Evolutionary conservation across 1,140 invertebrate genomes (phyloP).

Genomic region (Drosophila sproati): DNA sequence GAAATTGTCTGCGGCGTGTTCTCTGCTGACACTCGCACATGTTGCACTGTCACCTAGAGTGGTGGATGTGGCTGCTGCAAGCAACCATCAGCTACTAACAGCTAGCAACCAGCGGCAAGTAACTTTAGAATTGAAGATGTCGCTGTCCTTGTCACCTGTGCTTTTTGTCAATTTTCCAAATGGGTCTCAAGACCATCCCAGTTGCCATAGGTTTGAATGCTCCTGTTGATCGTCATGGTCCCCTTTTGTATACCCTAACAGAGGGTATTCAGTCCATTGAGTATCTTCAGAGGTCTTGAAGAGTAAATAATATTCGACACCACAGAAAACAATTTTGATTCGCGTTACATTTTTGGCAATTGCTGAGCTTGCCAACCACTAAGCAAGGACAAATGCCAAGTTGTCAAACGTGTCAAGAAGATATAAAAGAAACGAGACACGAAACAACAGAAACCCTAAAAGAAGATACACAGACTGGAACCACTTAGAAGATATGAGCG

Average conservation of each 20-base stretch:
- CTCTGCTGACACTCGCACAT: constrained; percentile 56
- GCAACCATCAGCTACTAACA: not conserved
- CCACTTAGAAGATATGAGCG: constrained; percentile 39
- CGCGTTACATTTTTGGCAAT: constrained; percentile 2
- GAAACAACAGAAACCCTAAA: constrained; percentile 17
- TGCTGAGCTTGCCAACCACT: constrained; percentile 21
- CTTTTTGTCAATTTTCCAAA: constrained; percentile 78
- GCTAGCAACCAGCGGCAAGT: constrained; percentile 11
- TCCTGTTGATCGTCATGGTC: constrained; percentile 55
- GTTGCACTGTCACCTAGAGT: constrained; percentile 78
- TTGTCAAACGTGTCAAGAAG: constrained; percentile 37
- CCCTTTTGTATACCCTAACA: not conserved
- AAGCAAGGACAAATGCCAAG: constrained; percentile 34
- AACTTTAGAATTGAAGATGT: constrained; percentile 11
- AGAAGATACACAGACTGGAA: not conserved
- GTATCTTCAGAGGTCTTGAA: not conserved
- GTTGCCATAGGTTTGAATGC: constrained; percentile 16
- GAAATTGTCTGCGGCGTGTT: constrained; percentile 72
- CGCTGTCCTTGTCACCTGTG: constrained; percentile 57
- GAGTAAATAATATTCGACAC: not conserved
- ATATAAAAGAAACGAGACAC: not conserved
- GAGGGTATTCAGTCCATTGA: not conserved
- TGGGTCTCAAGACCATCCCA: constrained; percentile 43
- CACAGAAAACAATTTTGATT: constrained; percentile 24
- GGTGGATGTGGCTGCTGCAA: constrained; percentile 27